Evolutionary conservation across 1,140 invertebrate species (phyloP), one percentile per base, ranked within the genome.

Genomic region (Penaeus indicus): DNA sequence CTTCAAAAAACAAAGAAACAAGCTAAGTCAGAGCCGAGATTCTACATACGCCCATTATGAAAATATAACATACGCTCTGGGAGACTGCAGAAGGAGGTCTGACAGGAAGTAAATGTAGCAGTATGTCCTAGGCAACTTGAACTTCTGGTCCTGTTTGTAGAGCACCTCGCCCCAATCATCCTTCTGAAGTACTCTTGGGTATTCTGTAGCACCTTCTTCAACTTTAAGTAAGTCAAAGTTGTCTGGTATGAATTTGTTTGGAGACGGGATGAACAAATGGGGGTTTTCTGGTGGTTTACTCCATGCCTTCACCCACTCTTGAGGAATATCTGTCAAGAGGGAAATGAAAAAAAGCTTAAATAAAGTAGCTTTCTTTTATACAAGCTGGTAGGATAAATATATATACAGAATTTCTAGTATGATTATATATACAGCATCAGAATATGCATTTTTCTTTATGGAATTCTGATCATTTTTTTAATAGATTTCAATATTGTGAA

Each of bases 31-130:
- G 10, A 75, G 11, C 72, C 21, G n/a, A 63, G 4, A 82, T 32
- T 27, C 61, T 27, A 63, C 32, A 25, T 47, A 2, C 38, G 25
- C n/a, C 42, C 42, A 32, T 11, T 78, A 8, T 81, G 8, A 42
- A 47, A 19, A n/a, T 10, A 47, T 19, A 54, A 38, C 87, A 84
- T 83, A 86, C 89, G 75, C 96, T 91, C 0, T 98, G 97, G 93
- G 98, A 97, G 89, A 96, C 92, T 93, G 97, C 97, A 10, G 96
- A 96, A 72, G 97, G 92, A 0, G 97, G 97, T 92, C 97, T 98
- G 92, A 72, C 91, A 90, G 92, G 80, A 94, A 63, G 80, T 85
- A 94, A 84, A 85, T 91, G 90, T 92, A 90, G 78, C 91, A 90
- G 91, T 91, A 84, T 80, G 89, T 84, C 64, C 85, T 90, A 22